phyloP scores from a whole-genome alignment of 37 sponge, comb jelly and placozoan species.

The Lycopodina hypogea region DNA sequence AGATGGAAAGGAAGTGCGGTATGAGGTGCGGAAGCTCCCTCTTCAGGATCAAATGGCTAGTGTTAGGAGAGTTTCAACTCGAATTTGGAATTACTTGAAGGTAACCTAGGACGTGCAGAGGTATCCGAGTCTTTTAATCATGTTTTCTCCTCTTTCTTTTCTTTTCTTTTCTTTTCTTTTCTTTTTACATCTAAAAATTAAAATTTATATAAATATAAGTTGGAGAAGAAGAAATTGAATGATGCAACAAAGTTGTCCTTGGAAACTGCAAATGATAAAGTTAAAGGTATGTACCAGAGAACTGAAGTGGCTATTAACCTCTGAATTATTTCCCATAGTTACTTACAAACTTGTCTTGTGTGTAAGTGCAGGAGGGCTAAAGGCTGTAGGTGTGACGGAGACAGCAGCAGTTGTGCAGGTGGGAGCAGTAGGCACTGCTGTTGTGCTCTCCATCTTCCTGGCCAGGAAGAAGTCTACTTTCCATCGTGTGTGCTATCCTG shows the following conservation, averaged over 20 bases:
- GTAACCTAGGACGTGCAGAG: background rate
- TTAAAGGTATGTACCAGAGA: slow-evolving; percentile 4
- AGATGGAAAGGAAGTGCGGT: background rate
- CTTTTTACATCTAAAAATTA: background rate
- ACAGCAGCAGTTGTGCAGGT: background rate
- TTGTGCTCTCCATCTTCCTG: slow-evolving; percentile 13
- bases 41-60: slow-evolving; percentile 15
- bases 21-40: slow-evolving; percentile 22
- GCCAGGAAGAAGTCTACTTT: slow-evolving; percentile 36
- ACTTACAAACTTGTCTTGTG: background rate
- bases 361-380: background rate
- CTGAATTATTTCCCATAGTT: too few species aligned
- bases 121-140: too few species aligned
- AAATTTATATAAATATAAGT: background rate
- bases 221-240: background rate
- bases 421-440: slow-evolving; percentile 23
- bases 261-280: background rate
- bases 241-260: background rate
- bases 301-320: too few species aligned
- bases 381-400: background rate
- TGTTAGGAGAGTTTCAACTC: background rate
- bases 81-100: slow-evolving; percentile 6
- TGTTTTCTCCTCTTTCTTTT: too few species aligned
- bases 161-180: background rate
- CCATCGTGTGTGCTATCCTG: slow-evolving; percentile 14